Evolutionary conservation across 2,113 vertebrate genomes (phyloP).

Genomic region (Neomonachus schauinslandi): DNA sequence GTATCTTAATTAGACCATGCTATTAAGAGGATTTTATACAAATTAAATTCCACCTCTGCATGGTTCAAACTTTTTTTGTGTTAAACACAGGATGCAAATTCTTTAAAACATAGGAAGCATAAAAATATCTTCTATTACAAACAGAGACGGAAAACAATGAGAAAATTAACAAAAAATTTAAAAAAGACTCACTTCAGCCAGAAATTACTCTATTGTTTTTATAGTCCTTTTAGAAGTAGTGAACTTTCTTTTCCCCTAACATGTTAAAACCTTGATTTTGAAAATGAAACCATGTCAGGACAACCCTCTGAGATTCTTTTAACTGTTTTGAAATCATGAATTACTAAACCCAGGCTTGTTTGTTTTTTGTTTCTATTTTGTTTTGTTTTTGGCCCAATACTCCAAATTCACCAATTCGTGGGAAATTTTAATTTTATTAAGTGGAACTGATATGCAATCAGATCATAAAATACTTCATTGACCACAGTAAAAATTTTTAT

Average conservation of each 20-base stretch:
- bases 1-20: slow-evolving; percentile 68
- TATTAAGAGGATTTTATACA: slow-evolving; percentile 75
- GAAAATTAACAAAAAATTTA: background rate
- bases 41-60: slow-evolving; percentile 67
- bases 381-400: background rate
- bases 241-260: background rate
- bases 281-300: background rate
- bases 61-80: slow-evolving; percentile 44
- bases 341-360: background rate
- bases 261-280: slow-evolving; percentile 7
- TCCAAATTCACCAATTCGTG: background rate
- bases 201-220: background rate
- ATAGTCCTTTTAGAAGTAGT: background rate
- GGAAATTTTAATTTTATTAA: background rate
- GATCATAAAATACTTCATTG: background rate
- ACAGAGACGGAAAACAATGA: slow-evolving; percentile 17
- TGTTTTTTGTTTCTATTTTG: background rate
- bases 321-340: background rate
- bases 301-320: background rate
- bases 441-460: background rate
- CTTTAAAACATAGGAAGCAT: slow-evolving; percentile 33
- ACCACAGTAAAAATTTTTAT: background rate
- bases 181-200: background rate
- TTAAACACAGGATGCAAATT: slow-evolving; percentile 41
- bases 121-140: slow-evolving; percentile 29